Evolutionary conservation across 2,797 vertebrate species (phyloP).

Genomic region (Tokudaia muenninki): DNA sequence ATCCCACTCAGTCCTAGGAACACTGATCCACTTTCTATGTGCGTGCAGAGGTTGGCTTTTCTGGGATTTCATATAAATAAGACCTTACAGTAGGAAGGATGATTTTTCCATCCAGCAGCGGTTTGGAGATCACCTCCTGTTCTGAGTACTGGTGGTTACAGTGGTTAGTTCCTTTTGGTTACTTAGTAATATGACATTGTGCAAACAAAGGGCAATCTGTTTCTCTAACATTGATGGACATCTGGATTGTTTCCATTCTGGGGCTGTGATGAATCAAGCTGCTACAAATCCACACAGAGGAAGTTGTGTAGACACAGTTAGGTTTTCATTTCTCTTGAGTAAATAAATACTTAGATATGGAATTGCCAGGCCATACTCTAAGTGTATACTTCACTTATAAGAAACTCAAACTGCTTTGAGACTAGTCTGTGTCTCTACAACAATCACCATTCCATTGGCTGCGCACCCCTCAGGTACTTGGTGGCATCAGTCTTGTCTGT

Average conservation of each 20-base stretch:
- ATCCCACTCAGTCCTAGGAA: neutral
- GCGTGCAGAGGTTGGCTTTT: neutral
- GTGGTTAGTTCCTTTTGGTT: conserved; percentile 14
- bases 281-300: neutral
- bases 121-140: neutral
- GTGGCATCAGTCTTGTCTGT: neutral
- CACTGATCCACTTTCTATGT: neutral
- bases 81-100: neutral
- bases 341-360: conserved; percentile 60
- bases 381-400: conserved; percentile 26
- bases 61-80: conserved; percentile 52
- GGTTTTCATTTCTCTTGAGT: conserved; percentile 46
- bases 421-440: neutral
- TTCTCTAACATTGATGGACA: conserved; percentile 16
- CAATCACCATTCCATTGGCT: neutral
- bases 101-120: neutral
- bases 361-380: neutral
- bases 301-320: conserved; percentile 13
- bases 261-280: neutral
- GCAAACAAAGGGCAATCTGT: conserved; percentile 23
- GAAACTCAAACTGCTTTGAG: conserved; percentile 5
- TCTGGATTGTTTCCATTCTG: conserved; percentile 15
- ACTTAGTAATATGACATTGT: neutral
- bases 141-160: neutral
- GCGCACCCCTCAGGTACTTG: neutral